phyloP scores from a whole-genome alignment of 2,888 invertebrate species.

The Odontocolon sp. region DNA sequence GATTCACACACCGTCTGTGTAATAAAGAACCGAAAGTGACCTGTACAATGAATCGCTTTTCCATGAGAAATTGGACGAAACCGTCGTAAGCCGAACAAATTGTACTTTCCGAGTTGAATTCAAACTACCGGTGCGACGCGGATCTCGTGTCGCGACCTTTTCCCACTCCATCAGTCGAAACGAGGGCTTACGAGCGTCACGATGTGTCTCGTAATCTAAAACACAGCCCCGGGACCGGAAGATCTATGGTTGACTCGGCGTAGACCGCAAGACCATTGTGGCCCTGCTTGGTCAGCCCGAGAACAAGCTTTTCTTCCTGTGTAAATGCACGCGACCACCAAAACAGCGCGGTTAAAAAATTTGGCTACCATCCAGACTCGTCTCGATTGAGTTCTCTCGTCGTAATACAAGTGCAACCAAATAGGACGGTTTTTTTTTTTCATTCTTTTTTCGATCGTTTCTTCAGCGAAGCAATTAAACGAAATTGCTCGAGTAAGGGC shows the following conservation, averaged over 20 bases:
- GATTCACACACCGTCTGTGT: background rate
- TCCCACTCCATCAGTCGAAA: slow-evolving; percentile 19
- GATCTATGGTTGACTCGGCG: slow-evolving; percentile 10
- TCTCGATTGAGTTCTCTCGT: slow-evolving; percentile 24
- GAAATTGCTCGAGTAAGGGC: background rate
- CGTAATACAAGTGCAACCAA: slow-evolving; percentile 23
- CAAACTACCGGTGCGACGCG: slow-evolving; percentile 19
- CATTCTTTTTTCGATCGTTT: background rate
- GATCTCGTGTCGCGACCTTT: slow-evolving; percentile 22
- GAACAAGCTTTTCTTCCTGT: slow-evolving; percentile 31
- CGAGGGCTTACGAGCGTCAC: slow-evolving; percentile 37
- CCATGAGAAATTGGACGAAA: slow-evolving; percentile 55
- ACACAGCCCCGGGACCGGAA: slow-evolving; percentile 9
- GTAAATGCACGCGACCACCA: background rate
- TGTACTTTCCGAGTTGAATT: slow-evolving; percentile 47
- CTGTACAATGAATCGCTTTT: slow-evolving; percentile 33
- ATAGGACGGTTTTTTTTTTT: slow-evolving; percentile 23
- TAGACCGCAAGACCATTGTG: background rate
- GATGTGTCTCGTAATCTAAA: slow-evolving; percentile 44
- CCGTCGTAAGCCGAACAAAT: slow-evolving; percentile 54
- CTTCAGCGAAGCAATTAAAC: slow-evolving; percentile 32
- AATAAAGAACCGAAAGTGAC: slow-evolving; percentile 24
- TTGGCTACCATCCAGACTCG: slow-evolving; percentile 29
- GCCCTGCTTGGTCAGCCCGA: background rate
- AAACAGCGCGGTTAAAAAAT: slow-evolving; percentile 13